A percentile compares a stretch with the other conserved stretches of the same genome.
phyloP scores from a whole-genome alignment of 2,888 invertebrate genomes.

The Drosophila barbarae region DNA sequence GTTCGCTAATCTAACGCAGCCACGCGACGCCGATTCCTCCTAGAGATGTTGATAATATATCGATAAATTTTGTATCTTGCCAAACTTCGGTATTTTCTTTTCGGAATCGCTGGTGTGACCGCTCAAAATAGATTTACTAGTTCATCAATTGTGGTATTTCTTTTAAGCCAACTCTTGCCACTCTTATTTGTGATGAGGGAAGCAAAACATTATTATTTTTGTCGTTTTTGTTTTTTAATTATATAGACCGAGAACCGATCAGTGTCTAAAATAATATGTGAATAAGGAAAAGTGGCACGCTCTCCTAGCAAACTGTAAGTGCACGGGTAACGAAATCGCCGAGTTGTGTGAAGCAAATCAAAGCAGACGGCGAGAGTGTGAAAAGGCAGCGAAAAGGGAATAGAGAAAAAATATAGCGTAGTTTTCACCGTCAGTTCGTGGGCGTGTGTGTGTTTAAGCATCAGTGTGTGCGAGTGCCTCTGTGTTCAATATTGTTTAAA shows the following conservation, averaged over 20 bases:
- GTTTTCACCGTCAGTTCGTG: constrained; percentile 18
- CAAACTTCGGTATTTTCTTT: background rate
- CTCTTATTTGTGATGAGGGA: constrained; percentile 30
- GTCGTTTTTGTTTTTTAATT: constrained; percentile 70
- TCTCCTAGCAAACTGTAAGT: constrained; percentile 55
- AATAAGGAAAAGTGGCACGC: constrained; percentile 35
- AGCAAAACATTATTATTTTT: constrained; percentile 51
- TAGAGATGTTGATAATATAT: background rate
- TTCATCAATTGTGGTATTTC: background rate
- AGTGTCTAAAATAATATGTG: constrained; percentile 48
- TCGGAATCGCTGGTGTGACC: background rate
- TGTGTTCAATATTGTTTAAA: constrained; percentile 36
- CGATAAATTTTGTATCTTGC: background rate
- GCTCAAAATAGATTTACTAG: background rate
- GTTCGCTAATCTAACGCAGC: constrained; percentile 24
- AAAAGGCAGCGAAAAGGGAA: constrained; percentile 62
- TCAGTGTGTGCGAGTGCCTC: constrained; percentile 9
- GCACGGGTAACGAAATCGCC: constrained; percentile 13
- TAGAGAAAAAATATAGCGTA: constrained; percentile 59
- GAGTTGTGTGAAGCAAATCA: constrained; percentile 5
- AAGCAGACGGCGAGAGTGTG: constrained; percentile 42
- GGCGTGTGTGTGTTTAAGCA: constrained; percentile 30
- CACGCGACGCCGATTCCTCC: constrained; percentile 20
- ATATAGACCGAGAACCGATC: constrained; percentile 38
- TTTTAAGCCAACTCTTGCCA: background rate